A percentile compares a stretch with the other conserved stretches of the same genome.
phyloP scores from a whole-genome alignment of 2,888 invertebrate species.

The Netelia inedita region DNA sequence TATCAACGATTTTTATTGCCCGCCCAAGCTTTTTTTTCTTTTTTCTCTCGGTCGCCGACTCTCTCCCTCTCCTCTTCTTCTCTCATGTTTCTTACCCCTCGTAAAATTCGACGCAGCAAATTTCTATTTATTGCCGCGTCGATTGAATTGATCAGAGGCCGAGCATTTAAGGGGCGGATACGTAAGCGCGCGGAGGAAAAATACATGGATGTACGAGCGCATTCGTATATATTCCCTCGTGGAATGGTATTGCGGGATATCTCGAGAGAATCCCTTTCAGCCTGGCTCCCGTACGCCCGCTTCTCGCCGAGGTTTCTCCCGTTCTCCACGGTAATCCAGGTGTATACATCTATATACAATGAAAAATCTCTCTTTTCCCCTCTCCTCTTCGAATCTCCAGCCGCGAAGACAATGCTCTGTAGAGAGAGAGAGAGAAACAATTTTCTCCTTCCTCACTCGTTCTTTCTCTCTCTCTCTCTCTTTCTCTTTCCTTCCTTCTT shows the following conservation, averaged over 20 bases:
- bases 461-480: background rate
- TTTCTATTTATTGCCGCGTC: constrained; percentile 56
- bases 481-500: constrained; percentile 19
- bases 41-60: background rate
- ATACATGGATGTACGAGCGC: constrained; percentile 21
- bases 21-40: background rate
- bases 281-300: background rate
- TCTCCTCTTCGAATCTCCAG: constrained; percentile 51
- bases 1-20: background rate
- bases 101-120: constrained; percentile 19
- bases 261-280: constrained; percentile 50
- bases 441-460: background rate
- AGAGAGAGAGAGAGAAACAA: constrained; percentile 46
- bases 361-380: background rate
- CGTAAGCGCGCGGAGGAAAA: constrained; percentile 1
- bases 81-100: constrained; percentile 1
- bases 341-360: constrained; percentile 49
- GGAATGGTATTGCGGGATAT: constrained; percentile 31
- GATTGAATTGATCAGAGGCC: constrained; percentile 57
- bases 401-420: constrained; percentile 61
- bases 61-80: background rate
- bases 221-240: constrained; percentile 27
- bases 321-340: constrained; percentile 62
- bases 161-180: constrained; percentile 18
- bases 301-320: constrained; percentile 54